Percentiles rank a stretch among this genome's conserved stretches.
phyloP scores from a whole-genome alignment of 2,797 vertebrate genomes.

The Dendrocincla tyrannina region DNA sequence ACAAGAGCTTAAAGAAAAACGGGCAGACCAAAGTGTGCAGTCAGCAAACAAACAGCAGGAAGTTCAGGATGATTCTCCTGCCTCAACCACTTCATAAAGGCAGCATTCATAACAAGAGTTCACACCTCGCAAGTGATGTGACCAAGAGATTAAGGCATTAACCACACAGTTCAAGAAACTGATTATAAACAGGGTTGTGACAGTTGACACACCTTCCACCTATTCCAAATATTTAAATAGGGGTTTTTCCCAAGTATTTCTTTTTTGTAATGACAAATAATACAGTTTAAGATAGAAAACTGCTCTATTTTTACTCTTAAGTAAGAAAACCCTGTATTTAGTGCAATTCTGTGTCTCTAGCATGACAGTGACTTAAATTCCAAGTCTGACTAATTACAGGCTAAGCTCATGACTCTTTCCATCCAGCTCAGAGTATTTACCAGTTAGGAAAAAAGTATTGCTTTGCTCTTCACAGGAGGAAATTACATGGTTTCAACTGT shows the following conservation, averaged over 20 bases:
- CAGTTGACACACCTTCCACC: neutral
- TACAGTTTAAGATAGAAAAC: neutral
- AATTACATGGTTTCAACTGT: neutral
- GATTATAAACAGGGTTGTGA: neutral
- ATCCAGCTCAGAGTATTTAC: neutral
- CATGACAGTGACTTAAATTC: neutral
- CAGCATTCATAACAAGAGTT: neutral
- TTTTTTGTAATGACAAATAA: neutral
- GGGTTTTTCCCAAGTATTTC: neutral
- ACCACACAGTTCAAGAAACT: neutral
- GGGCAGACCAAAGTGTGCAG: neutral
- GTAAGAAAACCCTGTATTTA: neutral
- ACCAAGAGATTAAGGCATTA: neutral
- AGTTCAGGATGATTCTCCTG: neutral
- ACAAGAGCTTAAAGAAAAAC: neutral
- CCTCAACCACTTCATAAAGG: neutral
- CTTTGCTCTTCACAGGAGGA: neutral
- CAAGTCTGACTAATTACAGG: slow-evolving; percentile 1
- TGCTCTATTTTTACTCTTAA: neutral
- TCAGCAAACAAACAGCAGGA: neutral
- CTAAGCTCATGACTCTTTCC: neutral
- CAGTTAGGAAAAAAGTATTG: neutral
- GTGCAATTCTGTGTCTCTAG: neutral
- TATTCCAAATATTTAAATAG: neutral
- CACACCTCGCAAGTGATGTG: neutral